These are phyloP conservation scores for Heterocephalus glaber DNA, from an alignment of 2,113 vertebrate species.

Conservation along the genomic window DNA sequence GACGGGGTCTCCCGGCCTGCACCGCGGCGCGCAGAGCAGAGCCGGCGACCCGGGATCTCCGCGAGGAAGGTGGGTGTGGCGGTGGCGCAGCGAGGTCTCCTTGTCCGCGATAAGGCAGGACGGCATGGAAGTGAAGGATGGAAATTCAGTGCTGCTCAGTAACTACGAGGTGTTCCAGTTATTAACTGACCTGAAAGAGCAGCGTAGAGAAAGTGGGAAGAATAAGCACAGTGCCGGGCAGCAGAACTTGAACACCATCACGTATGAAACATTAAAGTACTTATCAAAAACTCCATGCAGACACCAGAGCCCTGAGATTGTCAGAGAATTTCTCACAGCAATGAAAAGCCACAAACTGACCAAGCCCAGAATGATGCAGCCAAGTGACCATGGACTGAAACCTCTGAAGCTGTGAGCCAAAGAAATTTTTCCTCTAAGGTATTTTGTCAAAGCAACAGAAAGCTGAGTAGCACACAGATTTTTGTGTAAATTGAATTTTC, in stretches of 20 bases:
- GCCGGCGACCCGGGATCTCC: rapidly evolving
- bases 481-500: too few species aligned
- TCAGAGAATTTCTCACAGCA: slow-evolving; percentile 92
- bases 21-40: neutral
- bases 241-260: slow-evolving; percentile 97
- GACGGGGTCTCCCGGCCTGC: neutral
- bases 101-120: rapidly evolving
- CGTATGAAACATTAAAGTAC: slow-evolving; percentile 97
- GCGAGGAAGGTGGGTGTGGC: rapidly evolving
- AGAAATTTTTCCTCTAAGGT: too few species aligned
- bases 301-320: slow-evolving; percentile 92
- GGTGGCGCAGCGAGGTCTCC: rapidly evolving
- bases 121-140: slow-evolving; percentile 87
- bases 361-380: too few species aligned
- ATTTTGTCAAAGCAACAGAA: too few species aligned
- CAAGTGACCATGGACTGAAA: too few species aligned
- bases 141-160: slow-evolving; percentile 93
- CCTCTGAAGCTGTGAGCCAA: too few species aligned
- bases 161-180: slow-evolving; percentile 97
- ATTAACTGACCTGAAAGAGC: slow-evolving; percentile 94
- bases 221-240: slow-evolving; percentile 93
- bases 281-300: slow-evolving; percentile 94
- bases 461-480: too few species aligned
- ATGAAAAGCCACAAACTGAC: slow-evolving; percentile 96
- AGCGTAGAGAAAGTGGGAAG: slow-evolving; percentile 93